Percentiles rank a stretch among this genome's conserved stretches.
These are phyloP conservation scores for Brachypteracias leptosomus DNA, from an alignment of 2,113 vertebrate genomes.

Conservation along the genomic window DNA sequence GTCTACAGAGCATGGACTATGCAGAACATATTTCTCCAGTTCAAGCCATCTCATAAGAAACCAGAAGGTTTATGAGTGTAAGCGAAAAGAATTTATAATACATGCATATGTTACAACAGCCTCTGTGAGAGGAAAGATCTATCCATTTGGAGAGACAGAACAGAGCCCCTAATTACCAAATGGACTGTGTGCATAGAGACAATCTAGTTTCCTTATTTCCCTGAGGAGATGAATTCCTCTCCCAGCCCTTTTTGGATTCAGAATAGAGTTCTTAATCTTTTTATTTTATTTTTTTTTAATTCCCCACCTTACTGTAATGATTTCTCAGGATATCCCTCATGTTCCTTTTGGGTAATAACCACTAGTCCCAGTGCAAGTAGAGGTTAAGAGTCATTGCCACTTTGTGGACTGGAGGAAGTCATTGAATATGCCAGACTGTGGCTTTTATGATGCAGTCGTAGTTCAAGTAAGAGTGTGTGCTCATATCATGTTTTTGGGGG, in stretches of 20 bases:
- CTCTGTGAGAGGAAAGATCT: background rate
- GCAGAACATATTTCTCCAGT: conserved; percentile 39
- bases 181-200: background rate
- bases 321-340: background rate
- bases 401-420: background rate
- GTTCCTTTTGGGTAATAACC: background rate
- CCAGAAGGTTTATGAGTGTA: conserved; percentile 12
- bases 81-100: background rate
- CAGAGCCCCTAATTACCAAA: background rate
- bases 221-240: background rate
- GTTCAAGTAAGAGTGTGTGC: background rate
- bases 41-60: conserved; percentile 49
- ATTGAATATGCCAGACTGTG: background rate
- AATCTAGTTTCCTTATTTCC: conserved; percentile 7
- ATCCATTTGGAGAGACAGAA: background rate
- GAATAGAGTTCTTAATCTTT: background rate
- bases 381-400: background rate
- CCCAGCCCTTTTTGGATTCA: background rate
- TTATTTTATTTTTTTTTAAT: background rate
- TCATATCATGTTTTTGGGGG: background rate
- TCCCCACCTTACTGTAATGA: background rate
- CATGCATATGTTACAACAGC: background rate
- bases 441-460: background rate
- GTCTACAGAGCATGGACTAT: conserved; percentile 33
- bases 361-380: background rate